These are phyloP conservation scores for Falcaria lacertinaria DNA, from an alignment of 2,888 invertebrate species.

Conservation along the genomic window DNA sequence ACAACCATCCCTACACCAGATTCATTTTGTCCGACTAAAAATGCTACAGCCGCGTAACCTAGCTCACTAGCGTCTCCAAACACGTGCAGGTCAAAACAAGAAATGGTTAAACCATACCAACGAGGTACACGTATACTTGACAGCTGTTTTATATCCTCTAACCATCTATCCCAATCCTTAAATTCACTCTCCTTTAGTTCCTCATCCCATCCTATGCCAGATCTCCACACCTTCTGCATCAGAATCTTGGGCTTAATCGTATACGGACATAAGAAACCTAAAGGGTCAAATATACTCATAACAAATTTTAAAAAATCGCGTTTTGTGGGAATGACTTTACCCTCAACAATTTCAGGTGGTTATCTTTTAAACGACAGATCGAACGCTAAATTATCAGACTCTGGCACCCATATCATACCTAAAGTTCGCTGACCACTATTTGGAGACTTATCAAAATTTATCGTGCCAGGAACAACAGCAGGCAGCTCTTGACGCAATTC, in stretches of 20 bases:
- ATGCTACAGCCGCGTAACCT: background rate
- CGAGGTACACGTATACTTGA: background rate
- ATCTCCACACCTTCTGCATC: background rate
- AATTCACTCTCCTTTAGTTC: background rate
- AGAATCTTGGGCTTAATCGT: background rate
- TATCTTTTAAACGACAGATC: background rate
- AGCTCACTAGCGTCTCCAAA: background rate
- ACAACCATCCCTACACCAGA: background rate
- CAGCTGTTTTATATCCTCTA: background rate
- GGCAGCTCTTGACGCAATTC: conserved; percentile 6
- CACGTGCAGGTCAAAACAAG: background rate
- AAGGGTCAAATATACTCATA: background rate
- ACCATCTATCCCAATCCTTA: background rate
- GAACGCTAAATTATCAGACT: background rate
- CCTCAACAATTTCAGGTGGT: background rate
- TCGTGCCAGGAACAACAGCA: background rate
- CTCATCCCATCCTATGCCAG: background rate
- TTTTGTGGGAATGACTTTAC: background rate
- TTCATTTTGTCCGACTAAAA: no score
- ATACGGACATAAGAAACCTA: background rate
- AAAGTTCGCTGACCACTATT: background rate
- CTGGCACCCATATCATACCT: background rate
- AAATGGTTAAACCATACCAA: background rate
- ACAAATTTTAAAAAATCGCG: background rate
- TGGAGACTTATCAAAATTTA: background rate